phyloP scores from a whole-genome alignment of 2,797 vertebrate genomes.

The Sebastes goodei region DNA sequence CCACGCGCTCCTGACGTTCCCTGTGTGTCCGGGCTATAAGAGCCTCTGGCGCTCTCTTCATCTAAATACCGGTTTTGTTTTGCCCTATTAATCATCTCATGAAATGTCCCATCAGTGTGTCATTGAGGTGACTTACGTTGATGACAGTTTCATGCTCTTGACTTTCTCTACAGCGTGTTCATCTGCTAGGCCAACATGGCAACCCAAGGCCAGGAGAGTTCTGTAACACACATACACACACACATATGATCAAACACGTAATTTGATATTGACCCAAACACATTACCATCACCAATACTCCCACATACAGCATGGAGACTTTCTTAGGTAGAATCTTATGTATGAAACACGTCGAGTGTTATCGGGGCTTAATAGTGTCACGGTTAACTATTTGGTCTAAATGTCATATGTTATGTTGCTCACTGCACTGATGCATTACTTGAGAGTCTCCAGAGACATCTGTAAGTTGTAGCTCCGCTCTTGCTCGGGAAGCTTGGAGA shows the following conservation, averaged over 20 bases:
- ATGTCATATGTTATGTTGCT: slow-evolving; percentile 24
- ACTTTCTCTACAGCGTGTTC: slow-evolving; percentile 93
- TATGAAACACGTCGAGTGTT: background rate
- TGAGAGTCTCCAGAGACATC: slow-evolving; percentile 96
- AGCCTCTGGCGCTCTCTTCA: background rate
- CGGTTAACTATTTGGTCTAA: background rate
- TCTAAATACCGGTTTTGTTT: background rate
- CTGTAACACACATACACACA: slow-evolving; percentile 72
- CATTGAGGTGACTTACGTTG: slow-evolving; percentile 86
- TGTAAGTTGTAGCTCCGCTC: slow-evolving; percentile 96
- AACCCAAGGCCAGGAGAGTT: slow-evolving; percentile 92
- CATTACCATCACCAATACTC: background rate
- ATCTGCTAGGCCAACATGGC: slow-evolving; percentile 93
- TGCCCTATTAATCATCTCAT: background rate
- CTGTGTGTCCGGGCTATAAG: no score
- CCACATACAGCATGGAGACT: no score
- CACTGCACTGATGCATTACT: slow-evolving; percentile 76
- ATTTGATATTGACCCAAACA: background rate
- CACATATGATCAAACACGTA: background rate
- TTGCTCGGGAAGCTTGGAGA: slow-evolving; percentile 93
- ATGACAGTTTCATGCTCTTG: slow-evolving; percentile 90
- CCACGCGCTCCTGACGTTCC: no score
- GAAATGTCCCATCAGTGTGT: background rate
- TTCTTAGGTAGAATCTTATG: background rate
- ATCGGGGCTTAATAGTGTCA: background rate